A percentile compares a stretch with the other conserved stretches of the same genome.
Evolutionary conservation across 2,113 vertebrate species (phyloP).

Genomic region (Serranochromis macrocephalus): DNA sequence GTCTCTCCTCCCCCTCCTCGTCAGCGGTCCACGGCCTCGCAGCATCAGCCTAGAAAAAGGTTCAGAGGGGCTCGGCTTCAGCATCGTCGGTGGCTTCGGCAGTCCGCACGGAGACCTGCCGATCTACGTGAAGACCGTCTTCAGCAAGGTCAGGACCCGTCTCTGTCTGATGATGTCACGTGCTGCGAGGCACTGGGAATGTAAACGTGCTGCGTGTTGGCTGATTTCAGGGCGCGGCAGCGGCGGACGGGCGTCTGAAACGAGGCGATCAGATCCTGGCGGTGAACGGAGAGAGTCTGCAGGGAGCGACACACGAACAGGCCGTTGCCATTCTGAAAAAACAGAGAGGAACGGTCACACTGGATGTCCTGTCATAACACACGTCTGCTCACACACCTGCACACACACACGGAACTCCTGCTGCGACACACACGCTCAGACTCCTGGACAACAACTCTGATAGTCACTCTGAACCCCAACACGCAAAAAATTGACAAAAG

Average conservation of each 20-base stretch:
- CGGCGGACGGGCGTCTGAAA: constrained; percentile 81
- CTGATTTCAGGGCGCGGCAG: constrained; percentile 81
- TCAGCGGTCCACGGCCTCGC: constrained; percentile 79
- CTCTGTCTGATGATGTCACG: background rate
- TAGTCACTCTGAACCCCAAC: constrained; percentile 5
- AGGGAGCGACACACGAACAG: constrained; percentile 85
- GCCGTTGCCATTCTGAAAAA: constrained; percentile 87
- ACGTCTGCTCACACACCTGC: background rate
- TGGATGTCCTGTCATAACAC: constrained; percentile 80
- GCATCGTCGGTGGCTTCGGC: constrained; percentile 91
- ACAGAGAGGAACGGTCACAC: constrained; percentile 78
- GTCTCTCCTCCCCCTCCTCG: background rate
- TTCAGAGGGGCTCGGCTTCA: constrained; percentile 93
- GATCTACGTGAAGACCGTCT: constrained; percentile 97
- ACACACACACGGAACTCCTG: background rate
- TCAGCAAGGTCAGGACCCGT: constrained; percentile 81
- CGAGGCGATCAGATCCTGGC: constrained; percentile 88
- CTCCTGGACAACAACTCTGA: background rate
- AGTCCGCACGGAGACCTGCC: constrained; percentile 96
- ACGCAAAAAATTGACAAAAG: constrained; percentile 19
- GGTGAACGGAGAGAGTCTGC: constrained; percentile 84
- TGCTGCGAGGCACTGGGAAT: background rate
- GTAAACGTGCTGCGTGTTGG: background rate
- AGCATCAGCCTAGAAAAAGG: constrained; percentile 91
- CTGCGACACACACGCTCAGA: background rate